Evolutionary conservation across 2,888 invertebrate species (phyloP).

Genomic region (Elysia crispata): DNA sequence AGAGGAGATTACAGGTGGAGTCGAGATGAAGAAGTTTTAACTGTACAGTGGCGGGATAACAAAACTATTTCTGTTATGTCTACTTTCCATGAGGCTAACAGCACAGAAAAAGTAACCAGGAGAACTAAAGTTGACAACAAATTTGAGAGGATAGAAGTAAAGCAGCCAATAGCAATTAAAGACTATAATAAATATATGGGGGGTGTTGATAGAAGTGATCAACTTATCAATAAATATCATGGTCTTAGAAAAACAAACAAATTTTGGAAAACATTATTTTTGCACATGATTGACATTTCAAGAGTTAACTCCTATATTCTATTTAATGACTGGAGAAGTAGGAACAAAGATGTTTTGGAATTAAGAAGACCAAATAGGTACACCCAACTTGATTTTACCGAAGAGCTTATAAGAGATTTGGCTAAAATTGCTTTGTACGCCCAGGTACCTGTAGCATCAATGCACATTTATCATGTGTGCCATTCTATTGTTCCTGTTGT

Average conservation of each 20-base stretch:
- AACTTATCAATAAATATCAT: conserved; percentile 27
- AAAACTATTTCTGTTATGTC: conserved; percentile 34
- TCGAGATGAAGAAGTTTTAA: conserved; percentile 3
- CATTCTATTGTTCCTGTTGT: neutral
- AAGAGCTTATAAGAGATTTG: conserved; percentile 21
- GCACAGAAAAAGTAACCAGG: neutral
- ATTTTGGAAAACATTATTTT: conserved; percentile 41
- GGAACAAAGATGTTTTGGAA: neutral
- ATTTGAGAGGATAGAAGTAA: neutral
- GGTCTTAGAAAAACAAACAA: conserved; percentile 18
- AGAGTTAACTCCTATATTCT: conserved; percentile 33
- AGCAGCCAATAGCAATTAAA: neutral
- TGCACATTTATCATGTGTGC: neutral
- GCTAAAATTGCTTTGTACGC: neutral
- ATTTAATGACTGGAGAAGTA: conserved; percentile 17
- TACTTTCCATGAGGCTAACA: conserved; percentile 19
- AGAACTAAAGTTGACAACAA: conserved; percentile 13
- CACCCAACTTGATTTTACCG: conserved; percentile 28
- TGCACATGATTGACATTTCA: conserved; percentile 32
- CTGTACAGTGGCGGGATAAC: conserved; percentile 20
- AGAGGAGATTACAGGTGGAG: conserved; percentile 27
- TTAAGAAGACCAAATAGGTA: conserved; percentile 15
- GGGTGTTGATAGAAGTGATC: conserved; percentile 39
- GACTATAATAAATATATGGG: conserved; percentile 31
- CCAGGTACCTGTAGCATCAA: neutral